Evolutionary conservation across 1,140 invertebrate genomes (phyloP), one percentile per base, ranked within the genome.

Genomic region (Drosophila trapezifrons): DNA sequence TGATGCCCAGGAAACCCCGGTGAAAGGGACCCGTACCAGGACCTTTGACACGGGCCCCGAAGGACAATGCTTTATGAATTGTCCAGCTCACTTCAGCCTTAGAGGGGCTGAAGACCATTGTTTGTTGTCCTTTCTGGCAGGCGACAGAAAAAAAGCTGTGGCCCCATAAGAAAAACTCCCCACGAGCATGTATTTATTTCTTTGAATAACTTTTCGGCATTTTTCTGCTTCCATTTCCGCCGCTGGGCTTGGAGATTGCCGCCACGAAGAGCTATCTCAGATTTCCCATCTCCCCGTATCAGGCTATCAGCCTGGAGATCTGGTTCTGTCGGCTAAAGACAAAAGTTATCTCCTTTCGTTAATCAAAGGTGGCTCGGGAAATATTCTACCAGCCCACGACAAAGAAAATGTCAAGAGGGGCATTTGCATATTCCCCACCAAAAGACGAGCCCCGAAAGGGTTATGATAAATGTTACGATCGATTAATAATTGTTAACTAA

Each of bases 401-500:
- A 54, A 58, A 52, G n/a, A 51, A 74, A 77, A 62, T 79, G 83
- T 79, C 83, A 64, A 49, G 29, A 22, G 18, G 10, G 15, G 51
- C 63, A 90, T 90, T 89, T 85, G 75, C 78, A 89, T 89, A 83
- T 85, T 69, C 56, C 56, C 22, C 5, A n/a, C 20, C 46, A 66
- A 69, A 83, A 67, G 35, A 37, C 40, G 22, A 70, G 52, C 15
- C 59, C 42, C 17, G 35, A 49, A 76, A 47, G 51, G 64, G 60
- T 51, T 70, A 84, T 90, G 87, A 90, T 87, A 90, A 90, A 90
- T 90, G 87, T 90, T 90, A 87, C 82, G 87, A 82, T 64, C 87
- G 78, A 90, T 90, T 90, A 90, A 90, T 90, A 90, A 90, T 87
- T 90, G 87, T 84, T 90, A 90, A 90, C 87, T 87, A 76, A 76